Conservation (phyloP, 2,797 vertebrate genomes). For the Babyrousa celebensis region DNA sequence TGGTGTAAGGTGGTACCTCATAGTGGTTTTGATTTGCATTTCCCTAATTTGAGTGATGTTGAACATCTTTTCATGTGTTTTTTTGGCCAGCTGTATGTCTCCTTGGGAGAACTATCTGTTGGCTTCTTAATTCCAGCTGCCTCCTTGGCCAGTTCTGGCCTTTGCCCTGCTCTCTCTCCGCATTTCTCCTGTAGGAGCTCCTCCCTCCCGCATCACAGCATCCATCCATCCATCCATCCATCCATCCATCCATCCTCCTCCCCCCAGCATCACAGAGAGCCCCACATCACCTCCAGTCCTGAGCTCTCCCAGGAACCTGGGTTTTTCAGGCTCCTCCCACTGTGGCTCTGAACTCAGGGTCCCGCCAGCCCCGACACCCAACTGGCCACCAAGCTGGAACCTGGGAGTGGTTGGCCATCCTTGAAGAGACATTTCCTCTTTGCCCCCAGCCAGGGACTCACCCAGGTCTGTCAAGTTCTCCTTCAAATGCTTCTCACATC, state of each 20-base stretch:
- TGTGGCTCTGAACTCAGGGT: neutral
- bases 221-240: too few species aligned
- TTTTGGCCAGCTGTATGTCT: too few species aligned
- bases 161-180: neutral
- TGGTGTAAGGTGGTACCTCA: too few species aligned
- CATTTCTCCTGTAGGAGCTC: neutral
- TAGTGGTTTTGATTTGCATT: too few species aligned
- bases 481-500: neutral
- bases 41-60: too few species aligned
- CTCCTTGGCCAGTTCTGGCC: neutral
- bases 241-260: neutral
- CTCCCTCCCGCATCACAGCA: neutral
- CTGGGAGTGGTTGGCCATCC: neutral
- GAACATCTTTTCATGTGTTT: too few species aligned
- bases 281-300: neutral
- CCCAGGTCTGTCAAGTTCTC: neutral
- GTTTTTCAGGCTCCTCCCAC: neutral
- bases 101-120: neutral
- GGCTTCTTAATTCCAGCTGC: neutral
- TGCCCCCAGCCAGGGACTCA: neutral
- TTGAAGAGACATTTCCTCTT: neutral
- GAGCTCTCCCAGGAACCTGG: neutral
- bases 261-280: accelerated
- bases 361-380: neutral
- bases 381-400: neutral